phyloP scores from a whole-genome alignment of 2,888 invertebrate genomes.

The Yponomeuta sedellus region DNA sequence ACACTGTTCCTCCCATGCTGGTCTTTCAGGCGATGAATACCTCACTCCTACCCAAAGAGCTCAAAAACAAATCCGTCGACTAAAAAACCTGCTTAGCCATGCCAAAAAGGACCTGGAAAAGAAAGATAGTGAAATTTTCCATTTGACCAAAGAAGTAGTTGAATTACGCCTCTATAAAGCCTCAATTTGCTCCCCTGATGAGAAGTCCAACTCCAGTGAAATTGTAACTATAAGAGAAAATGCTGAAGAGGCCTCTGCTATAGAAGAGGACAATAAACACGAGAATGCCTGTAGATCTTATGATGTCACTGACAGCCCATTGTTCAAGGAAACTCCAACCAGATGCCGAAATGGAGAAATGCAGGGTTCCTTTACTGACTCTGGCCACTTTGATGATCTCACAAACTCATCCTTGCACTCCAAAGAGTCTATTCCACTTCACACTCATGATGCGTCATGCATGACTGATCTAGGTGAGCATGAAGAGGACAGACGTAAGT shows the following conservation, averaged over 20 bases:
- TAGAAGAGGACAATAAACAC: slow-evolving; percentile 50
- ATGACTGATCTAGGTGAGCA: slow-evolving; percentile 71
- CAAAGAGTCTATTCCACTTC: slow-evolving; percentile 81
- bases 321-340: slow-evolving; percentile 66
- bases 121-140: slow-evolving; percentile 88
- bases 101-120: slow-evolving; percentile 86
- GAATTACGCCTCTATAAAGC: slow-evolving; percentile 88
- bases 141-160: slow-evolving; percentile 86
- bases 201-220: slow-evolving; percentile 86
- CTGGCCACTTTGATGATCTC: slow-evolving; percentile 90
- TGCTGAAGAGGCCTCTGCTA: slow-evolving; percentile 52
- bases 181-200: slow-evolving; percentile 86
- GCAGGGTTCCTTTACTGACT: slow-evolving; percentile 88
- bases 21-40: slow-evolving; percentile 87
- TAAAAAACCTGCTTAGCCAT: slow-evolving; percentile 82
- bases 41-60: slow-evolving; percentile 92
- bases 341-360: slow-evolving; percentile 75
- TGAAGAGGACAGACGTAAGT: slow-evolving; percentile 80
- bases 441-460: slow-evolving; percentile 73
- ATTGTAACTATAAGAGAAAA: slow-evolving; percentile 85
- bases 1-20: slow-evolving; percentile 88
- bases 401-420: slow-evolving; percentile 86
- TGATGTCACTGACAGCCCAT: slow-evolving; percentile 66
- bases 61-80: slow-evolving; percentile 85
- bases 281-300: slow-evolving; percentile 54